Percentiles rank a stretch among this genome's conserved stretches.
Evolutionary conservation across 2,888 invertebrate genomes (phyloP).

Genomic region (Lasiommata megera): DNA sequence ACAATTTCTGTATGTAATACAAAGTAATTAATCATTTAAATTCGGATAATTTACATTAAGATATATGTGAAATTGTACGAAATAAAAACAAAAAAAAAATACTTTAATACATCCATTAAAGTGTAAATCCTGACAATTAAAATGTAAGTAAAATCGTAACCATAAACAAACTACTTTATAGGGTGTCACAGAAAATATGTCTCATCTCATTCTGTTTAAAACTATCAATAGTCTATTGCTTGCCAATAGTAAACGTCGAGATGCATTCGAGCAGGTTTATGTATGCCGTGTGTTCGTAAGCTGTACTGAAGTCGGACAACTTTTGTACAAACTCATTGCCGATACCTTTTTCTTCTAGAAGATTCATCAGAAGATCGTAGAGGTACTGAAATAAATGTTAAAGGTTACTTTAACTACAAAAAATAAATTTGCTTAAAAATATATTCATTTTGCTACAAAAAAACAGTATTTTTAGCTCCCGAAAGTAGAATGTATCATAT

Average conservation of each 20-base stretch:
- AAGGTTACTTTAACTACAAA: not conserved
- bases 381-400: constrained; percentile 84
- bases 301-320: constrained; percentile 92
- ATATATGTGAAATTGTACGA: too few relatives aligned
- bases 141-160: not conserved
- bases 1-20: too few relatives aligned
- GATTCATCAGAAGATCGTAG: constrained; percentile 96
- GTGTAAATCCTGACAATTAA: not conserved
- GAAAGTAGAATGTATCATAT: too few relatives aligned
- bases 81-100: not conserved
- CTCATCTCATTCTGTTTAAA: not conserved
- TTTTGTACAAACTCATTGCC: constrained; percentile 96
- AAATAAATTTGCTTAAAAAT: not conserved
- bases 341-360: constrained; percentile 97
- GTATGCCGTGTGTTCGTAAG: constrained; percentile 96
- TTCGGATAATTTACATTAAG: too few relatives aligned
- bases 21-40: too few relatives aligned
- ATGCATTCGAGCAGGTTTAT: constrained; percentile 92
- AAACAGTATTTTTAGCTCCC: too few relatives aligned
- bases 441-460: too few relatives aligned
- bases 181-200: constrained; percentile 21
- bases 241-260: constrained; percentile 90
- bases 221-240: constrained; percentile 42
- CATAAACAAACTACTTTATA: not conserved
- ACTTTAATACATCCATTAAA: too few relatives aligned